Conservation (phyloP, 2,888 invertebrate genomes). For the Terebella lapidaria region DNA sequence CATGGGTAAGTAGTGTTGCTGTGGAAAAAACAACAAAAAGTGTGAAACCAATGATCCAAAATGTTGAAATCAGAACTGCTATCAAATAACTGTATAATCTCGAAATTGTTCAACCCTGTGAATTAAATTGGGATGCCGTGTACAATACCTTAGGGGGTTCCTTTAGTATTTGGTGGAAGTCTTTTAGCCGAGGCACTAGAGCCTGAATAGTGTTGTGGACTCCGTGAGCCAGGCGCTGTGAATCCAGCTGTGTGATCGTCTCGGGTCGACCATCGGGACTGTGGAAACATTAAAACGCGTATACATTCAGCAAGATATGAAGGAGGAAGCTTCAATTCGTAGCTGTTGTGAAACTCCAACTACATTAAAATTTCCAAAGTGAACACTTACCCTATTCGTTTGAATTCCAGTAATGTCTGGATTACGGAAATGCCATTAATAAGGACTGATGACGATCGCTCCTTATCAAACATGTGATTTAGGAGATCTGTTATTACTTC, state of each 20-base stretch:
- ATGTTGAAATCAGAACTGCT: too few relatives aligned
- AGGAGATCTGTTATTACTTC: slow-evolving; percentile 68
- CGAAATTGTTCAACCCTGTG: neutral
- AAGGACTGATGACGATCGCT: slow-evolving; percentile 63
- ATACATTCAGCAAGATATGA: too few relatives aligned
- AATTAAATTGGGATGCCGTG: neutral
- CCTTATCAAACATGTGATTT: slow-evolving; percentile 69
- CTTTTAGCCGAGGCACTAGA: slow-evolving; percentile 65
- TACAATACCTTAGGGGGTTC: slow-evolving; percentile 67
- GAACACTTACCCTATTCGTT: slow-evolving; percentile 31
- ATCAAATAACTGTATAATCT: too few relatives aligned
- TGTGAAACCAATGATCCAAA: neutral
- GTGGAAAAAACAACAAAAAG: slow-evolving; percentile 20
- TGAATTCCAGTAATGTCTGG: slow-evolving; percentile 64
- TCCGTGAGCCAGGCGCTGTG: slow-evolving; percentile 60
- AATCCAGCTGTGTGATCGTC: slow-evolving; percentile 47
- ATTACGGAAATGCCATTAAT: slow-evolving; percentile 76
- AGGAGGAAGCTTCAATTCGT: too few relatives aligned
- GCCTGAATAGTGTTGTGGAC: slow-evolving; percentile 63
- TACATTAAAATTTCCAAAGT: neutral
- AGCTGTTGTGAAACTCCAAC: neutral
- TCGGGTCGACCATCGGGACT: slow-evolving; percentile 48
- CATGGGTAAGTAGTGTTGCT: slow-evolving; percentile 59
- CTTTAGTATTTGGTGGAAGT: slow-evolving; percentile 65
- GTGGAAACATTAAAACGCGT: slow-evolving; percentile 12